A percentile compares a stretch with the other conserved stretches of the same genome.
These are phyloP conservation scores for Amphimallon solstitiale DNA, from an alignment of 2,888 invertebrate genomes.

Conservation along the genomic window DNA sequence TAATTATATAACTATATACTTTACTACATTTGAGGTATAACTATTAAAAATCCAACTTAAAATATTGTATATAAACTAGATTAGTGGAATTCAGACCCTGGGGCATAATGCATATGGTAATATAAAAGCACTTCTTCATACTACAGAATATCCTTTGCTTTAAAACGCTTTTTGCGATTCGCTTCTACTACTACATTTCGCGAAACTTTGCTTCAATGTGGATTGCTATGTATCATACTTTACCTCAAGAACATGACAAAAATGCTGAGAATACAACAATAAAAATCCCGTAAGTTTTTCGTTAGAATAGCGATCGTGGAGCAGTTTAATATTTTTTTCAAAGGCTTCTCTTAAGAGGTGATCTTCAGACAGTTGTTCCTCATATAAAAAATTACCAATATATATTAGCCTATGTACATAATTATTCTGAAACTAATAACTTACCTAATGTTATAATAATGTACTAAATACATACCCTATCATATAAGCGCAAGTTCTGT, in stretches of 20 bases:
- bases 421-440: conserved; percentile 61
- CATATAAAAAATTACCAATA: conserved; percentile 52
- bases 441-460: conserved; percentile 43
- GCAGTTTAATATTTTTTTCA: conserved; percentile 54
- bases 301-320: conserved; percentile 46
- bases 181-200: too few relatives aligned
- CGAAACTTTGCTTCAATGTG: too few relatives aligned
- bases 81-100: too few relatives aligned
- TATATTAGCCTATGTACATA: conserved; percentile 65
- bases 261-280: conserved; percentile 44
- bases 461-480: conserved; percentile 40
- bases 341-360: conserved; percentile 59
- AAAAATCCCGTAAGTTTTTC: conserved; percentile 46
- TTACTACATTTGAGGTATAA: too few relatives aligned
- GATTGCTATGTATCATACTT: too few relatives aligned
- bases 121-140: too few relatives aligned
- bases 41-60: too few relatives aligned
- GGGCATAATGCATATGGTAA: too few relatives aligned
- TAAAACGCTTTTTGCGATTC: too few relatives aligned
- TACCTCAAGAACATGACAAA: conserved; percentile 55
- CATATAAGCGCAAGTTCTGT: conserved; percentile 44
- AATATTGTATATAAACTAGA: too few relatives aligned
- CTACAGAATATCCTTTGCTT: too few relatives aligned
- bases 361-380: conserved; percentile 52
- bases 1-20: too few relatives aligned